Base-by-base conservation (phyloP, 2,797 vertebrate genomes). In the Semaprochilodus insignis region DNA sequence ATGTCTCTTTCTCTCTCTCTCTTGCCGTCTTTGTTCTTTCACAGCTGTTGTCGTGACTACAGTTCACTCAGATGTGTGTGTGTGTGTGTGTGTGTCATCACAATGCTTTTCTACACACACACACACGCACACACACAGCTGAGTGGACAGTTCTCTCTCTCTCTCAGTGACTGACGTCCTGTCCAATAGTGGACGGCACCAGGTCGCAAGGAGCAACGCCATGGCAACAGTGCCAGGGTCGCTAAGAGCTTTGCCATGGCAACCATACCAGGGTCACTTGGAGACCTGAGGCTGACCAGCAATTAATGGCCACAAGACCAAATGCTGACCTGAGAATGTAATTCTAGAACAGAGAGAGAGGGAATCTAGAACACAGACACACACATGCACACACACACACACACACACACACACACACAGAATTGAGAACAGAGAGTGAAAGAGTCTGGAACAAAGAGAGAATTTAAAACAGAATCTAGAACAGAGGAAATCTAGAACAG, bases 141-240 rank as follows among this genome's bases (percentile, higher is more conserved):
- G 16, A 62, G 74, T 74, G 14, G 16, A 54, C 48, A 74, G n/a
- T 40, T 62, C 36, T 52, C 54, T 57, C 17, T 54, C 19, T 36
- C 7, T 8, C 40, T 40, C 40, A 6, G 40, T 70, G 77, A 79
- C 44, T 81, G 71, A 66, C 34, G n/a, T 21, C 10, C 27, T 66
- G 60, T 40, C 59, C 72, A 52, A 40, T 36, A 63, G 23, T 23
- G 27, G 69, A 52, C 19, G 63, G 71, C 60, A 57, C 27, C 21
- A 14, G 51, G 51, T 60, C 23, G 16, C 4, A 21, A 60, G 14
- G 4, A 69, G 66, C 34, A 40, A 21, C 16, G 36, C 36, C 19
- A 19, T 51, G 48, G n/a, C 14, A 19, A 72, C 69, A 27, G 15
- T 19, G 44, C 23, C 14, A 21, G n/a, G 44, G 69, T 72, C n/a